phyloP scores from a whole-genome alignment of 2,113 vertebrate genomes.

The Brienomyrus longianalis region DNA sequence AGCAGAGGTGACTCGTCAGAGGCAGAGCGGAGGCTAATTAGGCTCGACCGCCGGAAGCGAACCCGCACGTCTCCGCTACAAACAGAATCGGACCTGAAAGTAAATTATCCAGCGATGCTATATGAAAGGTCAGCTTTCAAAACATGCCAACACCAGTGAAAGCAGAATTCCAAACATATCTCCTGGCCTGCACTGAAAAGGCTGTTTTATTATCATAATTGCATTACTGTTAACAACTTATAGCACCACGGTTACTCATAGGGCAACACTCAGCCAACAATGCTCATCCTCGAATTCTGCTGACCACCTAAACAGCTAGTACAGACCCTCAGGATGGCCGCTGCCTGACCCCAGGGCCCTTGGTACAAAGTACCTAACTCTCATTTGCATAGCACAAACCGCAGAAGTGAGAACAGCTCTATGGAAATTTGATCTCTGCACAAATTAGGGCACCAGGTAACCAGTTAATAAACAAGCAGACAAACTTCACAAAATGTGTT shows the following conservation, averaged over 20 bases:
- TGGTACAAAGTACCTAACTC: not conserved
- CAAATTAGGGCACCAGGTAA: not conserved
- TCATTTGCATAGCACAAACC: not conserved
- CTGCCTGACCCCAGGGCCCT: not conserved
- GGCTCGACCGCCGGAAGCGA: not conserved
- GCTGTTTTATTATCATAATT: constrained; percentile 33
- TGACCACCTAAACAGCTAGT: not conserved
- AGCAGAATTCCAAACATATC: not conserved
- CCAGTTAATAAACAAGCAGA: not conserved
- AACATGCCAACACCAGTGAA: not conserved
- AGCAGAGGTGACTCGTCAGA: not conserved
- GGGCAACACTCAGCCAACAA: constrained; percentile 23
- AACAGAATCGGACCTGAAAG: not conserved
- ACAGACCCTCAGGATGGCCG: not conserved
- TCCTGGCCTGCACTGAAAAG: not conserved
- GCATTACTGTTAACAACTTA: constrained; percentile 39
- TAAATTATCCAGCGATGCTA: not conserved
- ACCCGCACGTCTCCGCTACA: not conserved
- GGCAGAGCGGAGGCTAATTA: not conserved
- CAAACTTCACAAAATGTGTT: not conserved
- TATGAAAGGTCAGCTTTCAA: not conserved
- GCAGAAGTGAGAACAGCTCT: not conserved
- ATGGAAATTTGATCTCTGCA: not conserved
- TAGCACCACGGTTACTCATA: constrained; percentile 33
- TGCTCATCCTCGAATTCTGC: not conserved